These are phyloP conservation scores for Acomys russatus DNA, from an alignment of 2,797 vertebrate genomes.

Conservation along the genomic window DNA sequence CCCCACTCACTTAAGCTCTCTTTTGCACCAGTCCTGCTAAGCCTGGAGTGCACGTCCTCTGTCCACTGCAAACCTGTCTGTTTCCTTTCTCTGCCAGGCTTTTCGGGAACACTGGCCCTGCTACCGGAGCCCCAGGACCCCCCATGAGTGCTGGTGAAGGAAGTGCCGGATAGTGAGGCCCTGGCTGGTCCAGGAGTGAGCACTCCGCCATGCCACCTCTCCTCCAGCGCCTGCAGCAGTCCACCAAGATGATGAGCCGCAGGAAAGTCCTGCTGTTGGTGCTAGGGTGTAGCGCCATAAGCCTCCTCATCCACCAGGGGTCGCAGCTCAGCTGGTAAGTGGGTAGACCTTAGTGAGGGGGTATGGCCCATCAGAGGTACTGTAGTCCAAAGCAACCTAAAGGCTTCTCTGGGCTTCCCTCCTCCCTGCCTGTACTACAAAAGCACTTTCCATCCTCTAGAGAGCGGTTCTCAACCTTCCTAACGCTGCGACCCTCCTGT, in stretches of 20 bases:
- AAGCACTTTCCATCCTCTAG: constrained; percentile 6
- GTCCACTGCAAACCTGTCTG: constrained; percentile 73
- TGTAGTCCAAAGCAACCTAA: background rate
- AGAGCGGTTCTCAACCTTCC: background rate
- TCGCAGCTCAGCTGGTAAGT: constrained; percentile 92
- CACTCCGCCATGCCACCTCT: constrained; percentile 70
- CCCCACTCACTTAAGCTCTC: constrained; percentile 43
- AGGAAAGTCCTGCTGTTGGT: constrained; percentile 92
- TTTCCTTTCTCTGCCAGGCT: constrained; percentile 78
- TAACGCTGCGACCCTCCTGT: background rate
- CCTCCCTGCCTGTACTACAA: background rate
- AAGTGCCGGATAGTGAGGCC: constrained; percentile 78
- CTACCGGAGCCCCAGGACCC: constrained; percentile 80
- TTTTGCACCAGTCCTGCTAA: constrained; percentile 50
- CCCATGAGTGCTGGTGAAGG: constrained; percentile 77
- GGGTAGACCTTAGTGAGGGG: background rate
- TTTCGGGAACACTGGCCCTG: constrained; percentile 80
- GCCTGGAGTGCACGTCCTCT: constrained; percentile 62
- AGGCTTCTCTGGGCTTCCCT: background rate
- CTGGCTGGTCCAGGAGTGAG: constrained; percentile 60
- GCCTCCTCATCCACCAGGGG: constrained; percentile 92
- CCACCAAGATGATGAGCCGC: constrained; percentile 89
- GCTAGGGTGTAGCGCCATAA: constrained; percentile 90
- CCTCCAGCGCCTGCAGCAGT: constrained; percentile 72
- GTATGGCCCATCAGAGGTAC: background rate